Evolutionary conservation across 2,888 invertebrate genomes (phyloP).

Genomic region (Lymantria monacha): DNA sequence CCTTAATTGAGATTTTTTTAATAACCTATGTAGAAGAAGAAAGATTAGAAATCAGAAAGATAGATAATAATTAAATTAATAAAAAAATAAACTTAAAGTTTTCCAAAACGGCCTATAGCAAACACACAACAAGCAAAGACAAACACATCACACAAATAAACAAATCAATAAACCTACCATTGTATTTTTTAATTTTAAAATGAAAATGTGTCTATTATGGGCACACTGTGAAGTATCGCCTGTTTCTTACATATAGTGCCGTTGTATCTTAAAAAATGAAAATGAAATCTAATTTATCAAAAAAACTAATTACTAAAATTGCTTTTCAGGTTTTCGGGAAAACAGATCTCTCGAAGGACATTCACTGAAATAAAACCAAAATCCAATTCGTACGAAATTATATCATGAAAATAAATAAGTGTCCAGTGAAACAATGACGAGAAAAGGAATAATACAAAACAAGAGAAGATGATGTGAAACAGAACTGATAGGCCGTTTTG

Average conservation of each 20-base stretch:
- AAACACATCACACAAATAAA: slow-evolving; percentile 72
- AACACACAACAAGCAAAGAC: slow-evolving; percentile 79
- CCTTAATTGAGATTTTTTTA: slow-evolving; percentile 29
- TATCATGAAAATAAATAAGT: slow-evolving; percentile 50
- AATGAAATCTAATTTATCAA: slow-evolving; percentile 60
- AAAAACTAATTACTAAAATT: slow-evolving; percentile 53
- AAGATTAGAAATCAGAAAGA: slow-evolving; percentile 59
- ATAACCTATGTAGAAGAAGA: slow-evolving; percentile 60
- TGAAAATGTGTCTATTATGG: slow-evolving; percentile 65
- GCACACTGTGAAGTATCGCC: slow-evolving; percentile 63
- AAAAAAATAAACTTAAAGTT: slow-evolving; percentile 51
- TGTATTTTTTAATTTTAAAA: slow-evolving; percentile 46
- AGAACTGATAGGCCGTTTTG: slow-evolving; percentile 83
- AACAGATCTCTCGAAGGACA: slow-evolving; percentile 83
- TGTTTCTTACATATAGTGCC: slow-evolving; percentile 63
- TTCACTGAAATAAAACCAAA: slow-evolving; percentile 65
- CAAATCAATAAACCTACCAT: slow-evolving; percentile 63
- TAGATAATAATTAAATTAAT: slow-evolving; percentile 48
- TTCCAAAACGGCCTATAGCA: slow-evolving; percentile 83
- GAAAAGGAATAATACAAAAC: slow-evolving; percentile 63
- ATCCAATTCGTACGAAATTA: slow-evolving; percentile 38
- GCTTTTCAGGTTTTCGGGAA: slow-evolving; percentile 69
- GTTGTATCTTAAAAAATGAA: slow-evolving; percentile 62
- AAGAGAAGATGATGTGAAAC: slow-evolving; percentile 69
- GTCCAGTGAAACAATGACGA: slow-evolving; percentile 67